Evolutionary conservation across 2,113 vertebrate species (phyloP).

Genomic region (Mirza zaza): DNA sequence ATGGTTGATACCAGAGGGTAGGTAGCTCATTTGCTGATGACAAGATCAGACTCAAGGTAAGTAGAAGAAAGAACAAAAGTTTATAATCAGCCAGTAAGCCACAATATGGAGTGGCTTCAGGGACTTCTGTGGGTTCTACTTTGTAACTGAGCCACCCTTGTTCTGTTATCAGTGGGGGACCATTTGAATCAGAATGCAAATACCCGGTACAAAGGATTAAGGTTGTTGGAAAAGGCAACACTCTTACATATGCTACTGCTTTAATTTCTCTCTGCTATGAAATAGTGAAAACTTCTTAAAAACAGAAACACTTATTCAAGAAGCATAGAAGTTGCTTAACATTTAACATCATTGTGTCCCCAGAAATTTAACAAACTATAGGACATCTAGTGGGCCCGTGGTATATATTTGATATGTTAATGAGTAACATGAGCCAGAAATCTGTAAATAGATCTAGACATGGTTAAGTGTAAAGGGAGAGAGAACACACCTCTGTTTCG

Average conservation of each 20-base stretch:
- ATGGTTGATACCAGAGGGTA: not conserved
- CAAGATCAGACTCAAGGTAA: not conserved
- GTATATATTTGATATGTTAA: constrained; percentile 53
- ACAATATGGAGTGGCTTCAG: not conserved
- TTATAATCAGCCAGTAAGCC: not conserved
- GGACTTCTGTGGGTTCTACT: not conserved
- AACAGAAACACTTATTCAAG: not conserved
- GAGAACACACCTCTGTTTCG: constrained; percentile 53
- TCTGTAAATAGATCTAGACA: constrained; percentile 32
- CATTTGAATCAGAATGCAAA: constrained; percentile 30
- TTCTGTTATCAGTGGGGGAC: not conserved
- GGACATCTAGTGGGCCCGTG: not conserved
- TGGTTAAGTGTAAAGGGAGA: not conserved
- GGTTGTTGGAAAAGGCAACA: constrained; percentile 21
- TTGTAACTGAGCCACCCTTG: not conserved
- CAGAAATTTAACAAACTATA: constrained; percentile 31
- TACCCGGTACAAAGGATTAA: constrained; percentile 48
- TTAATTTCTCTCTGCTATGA: not conserved
- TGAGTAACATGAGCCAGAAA: constrained; percentile 50
- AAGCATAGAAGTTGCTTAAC: not conserved
- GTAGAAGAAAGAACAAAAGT: not conserved
- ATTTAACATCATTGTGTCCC: not conserved
- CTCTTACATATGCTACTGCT: not conserved
- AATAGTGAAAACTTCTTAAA: not conserved
- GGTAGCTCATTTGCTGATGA: not conserved